Conservation (phyloP, 2,888 invertebrate genomes). For the Hedya salicella region DNA sequence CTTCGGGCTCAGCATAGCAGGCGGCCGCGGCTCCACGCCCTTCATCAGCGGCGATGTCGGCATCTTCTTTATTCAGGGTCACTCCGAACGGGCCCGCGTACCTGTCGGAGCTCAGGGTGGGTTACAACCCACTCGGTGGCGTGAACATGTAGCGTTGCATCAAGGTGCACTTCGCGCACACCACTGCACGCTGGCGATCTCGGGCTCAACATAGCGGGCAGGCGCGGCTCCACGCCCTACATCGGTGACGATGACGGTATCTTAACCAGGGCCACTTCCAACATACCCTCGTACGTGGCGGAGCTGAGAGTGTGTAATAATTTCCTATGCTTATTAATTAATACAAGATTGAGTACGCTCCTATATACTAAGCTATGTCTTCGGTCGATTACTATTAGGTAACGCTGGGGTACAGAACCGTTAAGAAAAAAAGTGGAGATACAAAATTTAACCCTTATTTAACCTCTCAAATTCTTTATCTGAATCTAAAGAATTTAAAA, state of each 20-base stretch:
- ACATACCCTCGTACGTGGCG: slow-evolving; percentile 96
- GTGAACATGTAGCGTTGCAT: slow-evolving; percentile 75
- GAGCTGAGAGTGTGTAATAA: slow-evolving; percentile 88
- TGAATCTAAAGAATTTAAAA: too few relatives aligned
- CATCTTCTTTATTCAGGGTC: slow-evolving; percentile 98
- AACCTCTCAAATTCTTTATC: too few relatives aligned
- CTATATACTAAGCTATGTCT: too few relatives aligned
- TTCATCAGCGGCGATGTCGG: slow-evolving; percentile 98
- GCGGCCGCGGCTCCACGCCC: slow-evolving; percentile 98
- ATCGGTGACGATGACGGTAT: slow-evolving; percentile 98
- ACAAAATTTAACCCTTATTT: too few relatives aligned
- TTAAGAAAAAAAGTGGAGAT: too few relatives aligned
- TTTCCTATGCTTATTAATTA: too few relatives aligned
- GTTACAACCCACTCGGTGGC: slow-evolving; percentile 43
- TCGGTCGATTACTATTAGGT: too few relatives aligned
- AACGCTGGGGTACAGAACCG: too few relatives aligned
- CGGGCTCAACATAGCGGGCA: slow-evolving; percentile 99
- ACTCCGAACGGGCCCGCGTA: slow-evolving; percentile 98
- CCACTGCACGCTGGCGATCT: slow-evolving; percentile 96
- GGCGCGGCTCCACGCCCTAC: slow-evolving; percentile 98
- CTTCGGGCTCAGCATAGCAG: slow-evolving; percentile 98
- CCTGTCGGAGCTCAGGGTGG: slow-evolving; percentile 91
- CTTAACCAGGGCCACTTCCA: slow-evolving; percentile 97
- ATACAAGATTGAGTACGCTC: too few relatives aligned
- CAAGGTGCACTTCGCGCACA: slow-evolving; percentile 94